These are phyloP conservation scores for Synaphobranchus kaupii DNA, from an alignment of 2,797 vertebrate species.

Conservation along the genomic window DNA sequence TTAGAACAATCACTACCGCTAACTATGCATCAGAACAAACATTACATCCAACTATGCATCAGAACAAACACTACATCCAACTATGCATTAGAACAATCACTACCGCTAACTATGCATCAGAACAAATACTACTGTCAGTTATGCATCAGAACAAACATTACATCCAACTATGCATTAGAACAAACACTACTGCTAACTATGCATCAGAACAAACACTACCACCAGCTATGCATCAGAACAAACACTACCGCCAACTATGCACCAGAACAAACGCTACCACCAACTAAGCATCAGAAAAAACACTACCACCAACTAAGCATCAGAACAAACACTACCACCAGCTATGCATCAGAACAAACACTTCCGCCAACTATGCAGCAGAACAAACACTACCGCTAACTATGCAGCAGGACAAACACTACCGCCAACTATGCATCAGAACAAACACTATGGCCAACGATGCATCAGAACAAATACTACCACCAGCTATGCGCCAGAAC, in stretches of 20 bases:
- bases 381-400: neutral
- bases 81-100: too few species aligned
- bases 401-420: neutral
- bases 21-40: neutral
- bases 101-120: neutral
- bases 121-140: neutral
- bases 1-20: neutral
- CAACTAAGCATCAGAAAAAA: neutral
- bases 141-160: neutral
- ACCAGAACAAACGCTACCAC: neutral
- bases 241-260: neutral
- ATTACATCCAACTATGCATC: neutral
- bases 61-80: neutral
- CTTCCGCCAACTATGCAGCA: neutral
- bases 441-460: neutral
- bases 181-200: neutral
- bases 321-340: neutral
- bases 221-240: neutral
- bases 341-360: neutral
- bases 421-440: neutral
- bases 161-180: neutral
- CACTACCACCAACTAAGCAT: neutral
- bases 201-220: neutral
- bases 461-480: too few species aligned
- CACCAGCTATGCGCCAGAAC: too few species aligned